These are phyloP conservation scores for Catalaphyllia jardinei DNA, from an alignment of 64 coral and sea anemone species.

Conservation along the genomic window DNA sequence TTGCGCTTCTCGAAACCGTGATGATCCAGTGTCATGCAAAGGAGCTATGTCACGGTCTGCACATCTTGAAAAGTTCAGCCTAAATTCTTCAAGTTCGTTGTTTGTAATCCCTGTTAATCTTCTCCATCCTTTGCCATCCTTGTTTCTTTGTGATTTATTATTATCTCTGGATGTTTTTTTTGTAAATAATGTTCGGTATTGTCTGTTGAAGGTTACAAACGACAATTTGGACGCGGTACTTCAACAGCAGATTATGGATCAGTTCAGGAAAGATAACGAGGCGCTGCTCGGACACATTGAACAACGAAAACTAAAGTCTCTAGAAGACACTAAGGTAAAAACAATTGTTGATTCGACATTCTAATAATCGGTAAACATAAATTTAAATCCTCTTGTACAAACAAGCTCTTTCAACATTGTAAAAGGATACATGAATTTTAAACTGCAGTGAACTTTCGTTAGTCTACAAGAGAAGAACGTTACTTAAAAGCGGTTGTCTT, in stretches of 20 bases:
- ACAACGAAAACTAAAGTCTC: slow-evolving; percentile 66
- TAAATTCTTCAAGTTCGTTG: too few relatives aligned
- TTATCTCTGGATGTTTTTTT: neutral
- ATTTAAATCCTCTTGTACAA: too few relatives aligned
- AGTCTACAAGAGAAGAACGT: too few relatives aligned
- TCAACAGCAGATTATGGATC: slow-evolving; percentile 97
- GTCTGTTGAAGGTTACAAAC: slow-evolving; percentile 59
- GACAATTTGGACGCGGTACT: slow-evolving; percentile 91
- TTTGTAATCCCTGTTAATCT: neutral
- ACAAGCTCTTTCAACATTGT: too few relatives aligned
- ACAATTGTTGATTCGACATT: neutral
- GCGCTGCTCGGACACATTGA: slow-evolving; percentile 62
- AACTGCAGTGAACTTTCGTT: too few relatives aligned
- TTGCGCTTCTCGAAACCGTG: too few relatives aligned
- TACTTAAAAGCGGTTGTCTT: too few relatives aligned
- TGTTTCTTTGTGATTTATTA: neutral
- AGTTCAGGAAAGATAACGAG: slow-evolving; percentile 95
- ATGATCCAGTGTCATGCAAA: too few relatives aligned
- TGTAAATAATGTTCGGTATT: neutral
- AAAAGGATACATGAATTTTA: too few relatives aligned
- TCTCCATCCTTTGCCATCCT: neutral
- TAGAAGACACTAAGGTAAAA: slow-evolving; percentile 86
- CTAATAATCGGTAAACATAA: neutral
- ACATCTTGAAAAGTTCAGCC: neutral
- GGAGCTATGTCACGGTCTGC: too few relatives aligned